phyloP scores from a whole-genome alignment of 2,113 vertebrate genomes.

The Dipodomys stephensi region DNA sequence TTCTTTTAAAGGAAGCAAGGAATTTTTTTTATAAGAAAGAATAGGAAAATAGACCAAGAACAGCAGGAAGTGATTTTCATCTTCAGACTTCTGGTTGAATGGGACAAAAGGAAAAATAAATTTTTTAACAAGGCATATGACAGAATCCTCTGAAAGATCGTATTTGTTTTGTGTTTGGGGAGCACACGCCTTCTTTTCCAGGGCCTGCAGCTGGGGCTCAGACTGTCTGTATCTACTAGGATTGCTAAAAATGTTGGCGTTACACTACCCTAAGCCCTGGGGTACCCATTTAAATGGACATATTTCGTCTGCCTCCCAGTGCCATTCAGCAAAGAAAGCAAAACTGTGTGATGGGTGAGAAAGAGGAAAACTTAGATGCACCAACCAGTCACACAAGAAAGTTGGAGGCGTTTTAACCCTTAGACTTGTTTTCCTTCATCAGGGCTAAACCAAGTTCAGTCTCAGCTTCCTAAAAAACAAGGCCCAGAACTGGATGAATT shows the following conservation, averaged over 20 bases:
- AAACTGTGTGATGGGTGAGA: constrained; percentile 78
- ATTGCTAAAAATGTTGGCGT: constrained; percentile 80
- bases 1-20: background rate
- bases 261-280: constrained; percentile 77
- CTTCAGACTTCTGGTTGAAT: constrained; percentile 67
- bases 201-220: constrained; percentile 74
- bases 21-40: constrained; percentile 17
- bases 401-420: constrained; percentile 79
- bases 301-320: constrained; percentile 80
- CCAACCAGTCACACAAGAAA: constrained; percentile 77
- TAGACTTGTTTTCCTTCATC: constrained; percentile 84
- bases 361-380: constrained; percentile 76
- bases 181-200: constrained; percentile 73
- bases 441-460: constrained; percentile 83
- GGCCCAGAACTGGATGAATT: constrained; percentile 78
- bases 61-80: constrained; percentile 63
- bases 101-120: constrained; percentile 72
- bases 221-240: constrained; percentile 69
- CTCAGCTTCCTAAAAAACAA: constrained; percentile 76
- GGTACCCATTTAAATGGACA: constrained; percentile 84
- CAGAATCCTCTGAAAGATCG: constrained; percentile 76
- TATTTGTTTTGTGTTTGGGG: constrained; percentile 79
- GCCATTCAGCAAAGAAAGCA: constrained; percentile 81
- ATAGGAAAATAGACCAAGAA: background rate
- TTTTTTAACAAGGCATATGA: constrained; percentile 75